phyloP scores from a whole-genome alignment of 2,113 vertebrate genomes.

The Hippocampus guttulatus region DNA sequence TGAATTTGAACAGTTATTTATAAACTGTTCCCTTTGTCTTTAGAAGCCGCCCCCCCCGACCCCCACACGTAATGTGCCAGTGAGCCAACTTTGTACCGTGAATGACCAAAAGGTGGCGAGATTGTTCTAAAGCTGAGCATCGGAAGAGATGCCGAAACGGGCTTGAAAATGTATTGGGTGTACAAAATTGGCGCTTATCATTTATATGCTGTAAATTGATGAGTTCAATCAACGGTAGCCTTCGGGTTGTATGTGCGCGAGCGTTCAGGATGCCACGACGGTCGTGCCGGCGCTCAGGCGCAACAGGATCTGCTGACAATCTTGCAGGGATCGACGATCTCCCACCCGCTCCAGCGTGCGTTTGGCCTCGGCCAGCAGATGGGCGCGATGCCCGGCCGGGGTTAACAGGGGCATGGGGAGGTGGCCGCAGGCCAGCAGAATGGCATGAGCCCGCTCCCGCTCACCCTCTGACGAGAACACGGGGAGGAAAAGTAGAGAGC shows the following conservation, averaged over 20 bases:
- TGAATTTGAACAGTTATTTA: constrained; percentile 30
- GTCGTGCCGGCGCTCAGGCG: constrained; percentile 89
- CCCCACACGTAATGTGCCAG: constrained; percentile 30
- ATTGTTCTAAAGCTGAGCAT: constrained; percentile 29
- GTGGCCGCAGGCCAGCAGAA: constrained; percentile 91
- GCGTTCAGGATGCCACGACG: constrained; percentile 83
- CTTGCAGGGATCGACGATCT: constrained; percentile 88
- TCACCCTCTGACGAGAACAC: constrained; percentile 77
- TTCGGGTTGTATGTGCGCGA: constrained; percentile 11
- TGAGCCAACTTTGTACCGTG: constrained; percentile 8
- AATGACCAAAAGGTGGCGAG: constrained; percentile 34
- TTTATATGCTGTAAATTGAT: not conserved
- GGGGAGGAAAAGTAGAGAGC: not conserved
- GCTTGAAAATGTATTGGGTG: not conserved
- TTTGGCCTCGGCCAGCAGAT: constrained; percentile 91
- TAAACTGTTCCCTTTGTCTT: constrained; percentile 40
- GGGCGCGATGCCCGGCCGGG: constrained; percentile 85
- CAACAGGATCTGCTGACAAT: constrained; percentile 95
- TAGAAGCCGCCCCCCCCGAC: not conserved
- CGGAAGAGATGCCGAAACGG: not conserved
- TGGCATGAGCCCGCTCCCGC: constrained; percentile 89
- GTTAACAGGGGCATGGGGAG: constrained; percentile 92
- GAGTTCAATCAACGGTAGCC: not conserved
- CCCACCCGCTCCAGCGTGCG: constrained; percentile 94
- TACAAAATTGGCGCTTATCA: not conserved